These are phyloP conservation scores for Schizopygopsis pylzovi DNA, from an alignment of 2,797 vertebrate genomes.

Conservation along the genomic window DNA sequence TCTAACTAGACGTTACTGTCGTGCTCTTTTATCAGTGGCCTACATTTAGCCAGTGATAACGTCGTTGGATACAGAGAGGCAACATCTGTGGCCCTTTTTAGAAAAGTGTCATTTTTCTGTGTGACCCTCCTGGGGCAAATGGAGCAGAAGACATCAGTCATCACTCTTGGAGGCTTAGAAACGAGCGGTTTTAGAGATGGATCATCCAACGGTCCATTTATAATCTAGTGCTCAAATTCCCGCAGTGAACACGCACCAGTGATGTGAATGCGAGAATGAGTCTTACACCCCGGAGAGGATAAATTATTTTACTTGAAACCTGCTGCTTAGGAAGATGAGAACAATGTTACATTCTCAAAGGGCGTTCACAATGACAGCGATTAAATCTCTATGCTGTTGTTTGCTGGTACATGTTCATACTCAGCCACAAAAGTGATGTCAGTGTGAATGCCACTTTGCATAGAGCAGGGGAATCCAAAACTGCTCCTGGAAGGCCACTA, in stretches of 20 bases:
- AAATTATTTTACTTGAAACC: conserved; percentile 54
- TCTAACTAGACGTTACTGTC: neutral
- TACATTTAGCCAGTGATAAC: conserved; percentile 18
- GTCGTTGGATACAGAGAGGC: conserved; percentile 9
- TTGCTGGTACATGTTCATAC: neutral
- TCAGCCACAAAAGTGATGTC: neutral
- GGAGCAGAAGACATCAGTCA: conserved; percentile 35
- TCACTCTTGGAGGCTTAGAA: conserved; percentile 37
- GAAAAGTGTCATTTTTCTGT: conserved; percentile 48
- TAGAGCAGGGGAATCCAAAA: neutral
- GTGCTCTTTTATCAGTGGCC: neutral
- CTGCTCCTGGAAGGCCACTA: neutral
- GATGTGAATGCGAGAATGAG: conserved; percentile 55
- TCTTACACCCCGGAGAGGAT: conserved; percentile 54
- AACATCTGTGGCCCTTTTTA: conserved; percentile 43
- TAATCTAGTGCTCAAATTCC: conserved; percentile 52
- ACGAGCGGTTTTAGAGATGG: conserved; percentile 41
- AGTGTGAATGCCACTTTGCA: neutral
- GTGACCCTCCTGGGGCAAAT: conserved; percentile 46
- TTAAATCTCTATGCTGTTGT: neutral
- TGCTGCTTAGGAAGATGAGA: conserved; percentile 37
- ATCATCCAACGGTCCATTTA: conserved; percentile 46
- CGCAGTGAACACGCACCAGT: conserved; percentile 59
- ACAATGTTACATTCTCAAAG: conserved; percentile 15
- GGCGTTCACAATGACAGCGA: neutral